phyloP scores from a whole-genome alignment of 2,888 invertebrate species.

The Sinopyrophorus schimmeli region DNA sequence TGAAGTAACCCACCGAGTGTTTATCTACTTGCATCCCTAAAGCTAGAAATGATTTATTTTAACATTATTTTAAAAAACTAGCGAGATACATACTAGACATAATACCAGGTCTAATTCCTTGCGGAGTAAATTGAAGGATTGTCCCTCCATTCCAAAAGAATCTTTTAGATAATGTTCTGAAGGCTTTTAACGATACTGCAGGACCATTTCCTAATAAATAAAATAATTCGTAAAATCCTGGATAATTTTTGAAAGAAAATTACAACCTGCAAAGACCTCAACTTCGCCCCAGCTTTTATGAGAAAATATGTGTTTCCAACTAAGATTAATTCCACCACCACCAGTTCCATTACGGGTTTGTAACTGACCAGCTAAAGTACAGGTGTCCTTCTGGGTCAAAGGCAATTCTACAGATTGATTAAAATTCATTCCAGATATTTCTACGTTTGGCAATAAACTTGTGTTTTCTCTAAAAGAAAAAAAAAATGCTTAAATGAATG shows the following conservation, averaged over 20 bases:
- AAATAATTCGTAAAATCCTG: too few relatives aligned
- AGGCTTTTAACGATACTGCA: conserved; percentile 75
- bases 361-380: conserved; percentile 79
- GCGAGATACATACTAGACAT: conserved; percentile 67
- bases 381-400: conserved; percentile 81
- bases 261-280: conserved; percentile 75
- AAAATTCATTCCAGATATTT: conserved; percentile 92
- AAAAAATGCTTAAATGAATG: conserved; percentile 3
- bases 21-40: conserved; percentile 85
- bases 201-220: conserved; percentile 67
- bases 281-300: conserved; percentile 88
- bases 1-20: conserved; percentile 85
- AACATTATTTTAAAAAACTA: conserved; percentile 2
- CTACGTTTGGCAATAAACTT: conserved; percentile 70
- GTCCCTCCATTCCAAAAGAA: conserved; percentile 78
- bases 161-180: conserved; percentile 71
- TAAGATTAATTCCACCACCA: conserved; percentile 74
- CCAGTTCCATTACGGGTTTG: conserved; percentile 89
- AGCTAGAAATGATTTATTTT: too few relatives aligned
- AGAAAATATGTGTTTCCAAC: conserved; percentile 76
- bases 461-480: conserved; percentile 42
- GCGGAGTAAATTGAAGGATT: conserved; percentile 74
- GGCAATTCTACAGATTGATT: conserved; percentile 93
- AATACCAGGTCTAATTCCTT: conserved; percentile 76
- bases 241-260: too few relatives aligned